A percentile compares a stretch with the other conserved stretches of the same genome.
phyloP scores from a whole-genome alignment of 37 sponge, comb jelly and placozoan genomes.

The Ephydatia muelleri region DNA sequence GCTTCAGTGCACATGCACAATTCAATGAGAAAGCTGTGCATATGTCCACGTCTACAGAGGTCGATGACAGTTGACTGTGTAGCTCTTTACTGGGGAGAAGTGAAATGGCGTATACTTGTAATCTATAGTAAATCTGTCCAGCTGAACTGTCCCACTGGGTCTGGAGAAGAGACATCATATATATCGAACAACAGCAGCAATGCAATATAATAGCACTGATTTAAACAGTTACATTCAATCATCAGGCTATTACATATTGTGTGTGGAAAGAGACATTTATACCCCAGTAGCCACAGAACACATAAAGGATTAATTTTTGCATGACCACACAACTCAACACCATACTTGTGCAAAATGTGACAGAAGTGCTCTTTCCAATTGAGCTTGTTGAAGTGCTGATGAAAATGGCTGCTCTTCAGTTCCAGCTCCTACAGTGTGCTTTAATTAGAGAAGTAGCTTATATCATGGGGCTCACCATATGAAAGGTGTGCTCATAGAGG shows the following conservation, averaged over 20 bases:
- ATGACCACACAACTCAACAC: not conserved
- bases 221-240: no score
- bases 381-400: constrained; percentile 30
- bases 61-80: constrained; percentile 26
- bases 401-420: not conserved
- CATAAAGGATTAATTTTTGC: no score
- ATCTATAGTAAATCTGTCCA: constrained; percentile 52
- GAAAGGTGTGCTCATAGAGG: constrained; percentile 62
- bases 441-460: not conserved
- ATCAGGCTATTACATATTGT: not conserved
- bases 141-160: constrained; percentile 30
- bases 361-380: constrained; percentile 48
- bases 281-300: no score
- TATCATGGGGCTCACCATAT: constrained; percentile 41
- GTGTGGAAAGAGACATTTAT: not conserved
- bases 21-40: no score
- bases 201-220: not conserved
- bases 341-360: constrained; percentile 54
- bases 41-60: not conserved
- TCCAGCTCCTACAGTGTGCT: not conserved
- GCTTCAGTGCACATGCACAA: no score
- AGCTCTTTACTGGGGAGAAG: constrained; percentile 78
- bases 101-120: constrained; percentile 61
- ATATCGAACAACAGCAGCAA: not conserved
- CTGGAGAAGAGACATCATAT: constrained; percentile 25